phyloP scores from a whole-genome alignment of 2,113 vertebrate genomes.

The Trichomycterus rosablanca region DNA sequence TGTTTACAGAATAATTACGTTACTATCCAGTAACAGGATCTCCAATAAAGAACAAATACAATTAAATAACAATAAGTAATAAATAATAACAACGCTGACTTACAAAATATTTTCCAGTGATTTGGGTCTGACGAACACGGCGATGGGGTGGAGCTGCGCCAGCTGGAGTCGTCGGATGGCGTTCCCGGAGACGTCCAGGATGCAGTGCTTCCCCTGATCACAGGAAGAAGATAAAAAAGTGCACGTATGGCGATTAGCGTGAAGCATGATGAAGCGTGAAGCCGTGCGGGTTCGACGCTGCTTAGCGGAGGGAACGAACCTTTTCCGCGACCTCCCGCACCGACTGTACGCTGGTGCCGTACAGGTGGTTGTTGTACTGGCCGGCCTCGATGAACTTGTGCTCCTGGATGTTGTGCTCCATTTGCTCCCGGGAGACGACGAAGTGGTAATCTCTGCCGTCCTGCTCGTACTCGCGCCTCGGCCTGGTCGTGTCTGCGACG shows the following conservation, averaged over 20 bases:
- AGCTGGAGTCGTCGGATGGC: constrained; percentile 95
- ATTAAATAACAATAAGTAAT: no score
- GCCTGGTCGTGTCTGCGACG: constrained; percentile 89
- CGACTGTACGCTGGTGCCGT: constrained; percentile 95
- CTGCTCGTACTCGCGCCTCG: constrained; percentile 92
- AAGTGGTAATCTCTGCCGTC: constrained; percentile 97
- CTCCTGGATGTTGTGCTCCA: constrained; percentile 97
- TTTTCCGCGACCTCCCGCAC: constrained; percentile 93
- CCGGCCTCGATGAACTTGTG: constrained; percentile 98
- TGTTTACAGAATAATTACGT: no score
- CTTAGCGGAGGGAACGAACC: constrained; percentile 69
- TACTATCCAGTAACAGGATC: no score
- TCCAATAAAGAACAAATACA: no score
- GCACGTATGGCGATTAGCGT: not conserved
- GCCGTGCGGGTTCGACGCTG: no score
- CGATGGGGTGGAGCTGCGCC: constrained; percentile 86
- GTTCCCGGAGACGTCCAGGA: constrained; percentile 97
- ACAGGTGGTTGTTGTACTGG: constrained; percentile 96
- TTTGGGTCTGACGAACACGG: constrained; percentile 91
- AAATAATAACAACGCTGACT: no score
- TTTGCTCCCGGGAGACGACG: constrained; percentile 91
- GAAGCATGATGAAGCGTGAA: not conserved
- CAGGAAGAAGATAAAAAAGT: not conserved
- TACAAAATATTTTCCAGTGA: constrained; percentile 92
- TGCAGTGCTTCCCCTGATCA: constrained; percentile 92